Evolutionary conservation across 2,113 vertebrate species (phyloP).

Genomic region (Xiphophorus hellerii): DNA sequence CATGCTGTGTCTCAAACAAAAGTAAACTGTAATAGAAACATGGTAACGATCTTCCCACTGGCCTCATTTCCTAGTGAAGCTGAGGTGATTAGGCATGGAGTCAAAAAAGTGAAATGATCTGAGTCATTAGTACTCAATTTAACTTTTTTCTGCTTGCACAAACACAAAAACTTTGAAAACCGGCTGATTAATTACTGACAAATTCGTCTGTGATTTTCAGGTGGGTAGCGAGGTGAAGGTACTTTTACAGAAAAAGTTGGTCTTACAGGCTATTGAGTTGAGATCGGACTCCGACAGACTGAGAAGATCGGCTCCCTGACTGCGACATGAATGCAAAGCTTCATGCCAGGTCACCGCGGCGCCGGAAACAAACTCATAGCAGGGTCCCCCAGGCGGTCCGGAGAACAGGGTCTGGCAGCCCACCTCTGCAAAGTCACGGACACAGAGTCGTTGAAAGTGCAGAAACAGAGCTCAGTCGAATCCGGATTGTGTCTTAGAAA

Average conservation of each 20-base stretch:
- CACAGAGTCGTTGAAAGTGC: not conserved
- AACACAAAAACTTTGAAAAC: not conserved
- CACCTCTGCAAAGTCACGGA: constrained; percentile 79
- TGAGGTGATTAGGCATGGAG: not conserved
- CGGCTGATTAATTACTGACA: too few species aligned
- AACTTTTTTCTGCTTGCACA: not conserved
- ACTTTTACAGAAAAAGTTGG: not conserved
- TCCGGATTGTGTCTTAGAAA: not conserved
- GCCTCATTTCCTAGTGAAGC: not conserved
- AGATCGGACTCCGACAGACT: constrained; percentile 82
- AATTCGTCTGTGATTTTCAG: not conserved
- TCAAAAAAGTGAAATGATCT: not conserved
- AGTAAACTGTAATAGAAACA: not conserved
- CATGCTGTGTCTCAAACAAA: not conserved
- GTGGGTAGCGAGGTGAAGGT: too few species aligned
- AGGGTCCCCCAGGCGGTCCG: constrained; percentile 75
- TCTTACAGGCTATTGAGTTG: constrained; percentile 65
- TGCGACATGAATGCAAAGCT: constrained; percentile 89
- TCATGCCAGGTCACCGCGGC: constrained; percentile 89
- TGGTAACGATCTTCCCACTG: not conserved
- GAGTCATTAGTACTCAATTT: not conserved
- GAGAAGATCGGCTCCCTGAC: constrained; percentile 90
- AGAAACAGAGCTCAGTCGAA: not conserved
- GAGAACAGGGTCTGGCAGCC: constrained; percentile 86
- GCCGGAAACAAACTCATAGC: constrained; percentile 89